Base-by-base conservation (phyloP, 2,888 invertebrate species). In the Andrena haemorrhoa region DNA sequence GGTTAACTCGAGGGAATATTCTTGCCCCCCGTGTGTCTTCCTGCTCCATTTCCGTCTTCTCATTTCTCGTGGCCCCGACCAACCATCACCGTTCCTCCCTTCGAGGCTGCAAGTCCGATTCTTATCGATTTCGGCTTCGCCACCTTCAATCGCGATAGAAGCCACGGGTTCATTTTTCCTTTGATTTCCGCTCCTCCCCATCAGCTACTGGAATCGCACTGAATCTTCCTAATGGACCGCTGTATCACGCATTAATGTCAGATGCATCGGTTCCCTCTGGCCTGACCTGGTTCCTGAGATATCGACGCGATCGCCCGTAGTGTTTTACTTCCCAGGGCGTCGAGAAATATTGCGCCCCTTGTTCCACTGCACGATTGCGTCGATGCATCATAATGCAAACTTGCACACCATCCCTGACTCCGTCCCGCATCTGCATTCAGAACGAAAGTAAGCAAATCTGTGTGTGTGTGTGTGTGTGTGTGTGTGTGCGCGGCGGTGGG, bases 71-170 rank as follows among this genome's bases (percentile, higher is more conserved):
- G 29, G 66, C 58, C 60, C 20, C n/a, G 49, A n/a, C 20, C 10
- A 10, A 7, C 47, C n/a, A 33, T 16, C 49, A 12, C 31, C 10
- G 31, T 66, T 56, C 51, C 73, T 64, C 68, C 41, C 51, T 29
- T 60, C 75, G 71, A 58, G 49, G 47, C 77, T n/a, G 56, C 66
- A 53, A 60, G 72, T 79, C 83, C 76, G 82, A 88, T 89, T 81
- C 83, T 87, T 86, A 89, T 87, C 85, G 87, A 86, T 87, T 79
- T 73, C 63, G 75, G 70, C 75, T 79, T 79, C 76, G 66, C 76
- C 72, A 81, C 79, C 76, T 80, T 66, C 79, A 76, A 81, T 76
- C 82, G 75, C 78, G 79, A 82, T 80, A 69, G 75, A 68, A 64
- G 49, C 68, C 60, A 53, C 60, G 60, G 53, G 41, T 60, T 64